Percentiles rank a stretch among this genome's conserved stretches.
phyloP scores from a whole-genome alignment of 2,113 vertebrate species.

The Apeltes quadracus region DNA sequence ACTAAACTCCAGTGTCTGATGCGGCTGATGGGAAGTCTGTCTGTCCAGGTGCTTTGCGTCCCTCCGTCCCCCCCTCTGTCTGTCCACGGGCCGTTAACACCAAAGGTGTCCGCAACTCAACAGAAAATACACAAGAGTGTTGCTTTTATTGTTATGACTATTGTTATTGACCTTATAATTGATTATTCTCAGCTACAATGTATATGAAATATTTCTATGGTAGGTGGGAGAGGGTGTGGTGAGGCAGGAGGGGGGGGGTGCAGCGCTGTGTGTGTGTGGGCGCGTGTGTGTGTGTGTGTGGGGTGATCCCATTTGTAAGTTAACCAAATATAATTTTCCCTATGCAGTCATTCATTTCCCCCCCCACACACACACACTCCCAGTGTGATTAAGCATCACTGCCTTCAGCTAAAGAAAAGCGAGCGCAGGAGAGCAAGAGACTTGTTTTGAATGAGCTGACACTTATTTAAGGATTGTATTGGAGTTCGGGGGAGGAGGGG shows the following conservation, averaged over 20 bases:
- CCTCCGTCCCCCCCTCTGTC: slow-evolving; percentile 53
- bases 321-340: slow-evolving; percentile 84
- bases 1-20: slow-evolving; percentile 46
- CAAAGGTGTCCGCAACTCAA: slow-evolving; percentile 78
- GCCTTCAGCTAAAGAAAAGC: slow-evolving; percentile 50
- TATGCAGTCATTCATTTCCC: slow-evolving; percentile 82
- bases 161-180: slow-evolving; percentile 68
- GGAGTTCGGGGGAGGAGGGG: slow-evolving; percentile 25
- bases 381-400: slow-evolving; percentile 33
- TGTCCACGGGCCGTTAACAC: slow-evolving; percentile 69
- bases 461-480: slow-evolving; percentile 81
- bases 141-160: slow-evolving; percentile 62
- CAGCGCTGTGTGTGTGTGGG: slow-evolving; percentile 20
- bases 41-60: slow-evolving; percentile 70
- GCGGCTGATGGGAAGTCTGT: slow-evolving; percentile 53
- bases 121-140: slow-evolving; percentile 55
- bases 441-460: slow-evolving; percentile 79
- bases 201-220: slow-evolving; percentile 65
- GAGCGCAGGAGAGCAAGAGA: slow-evolving; percentile 49
- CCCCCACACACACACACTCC: not conserved
- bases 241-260: slow-evolving; percentile 11
- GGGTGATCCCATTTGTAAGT: slow-evolving; percentile 77
- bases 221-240: slow-evolving; percentile 33
- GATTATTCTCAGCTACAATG: slow-evolving; percentile 60
- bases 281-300: slow-evolving; percentile 31